Evolutionary conservation across 2,888 invertebrate species (phyloP), one percentile per base, ranked within the genome.

Genomic region (Temnothorax ravouxi): DNA sequence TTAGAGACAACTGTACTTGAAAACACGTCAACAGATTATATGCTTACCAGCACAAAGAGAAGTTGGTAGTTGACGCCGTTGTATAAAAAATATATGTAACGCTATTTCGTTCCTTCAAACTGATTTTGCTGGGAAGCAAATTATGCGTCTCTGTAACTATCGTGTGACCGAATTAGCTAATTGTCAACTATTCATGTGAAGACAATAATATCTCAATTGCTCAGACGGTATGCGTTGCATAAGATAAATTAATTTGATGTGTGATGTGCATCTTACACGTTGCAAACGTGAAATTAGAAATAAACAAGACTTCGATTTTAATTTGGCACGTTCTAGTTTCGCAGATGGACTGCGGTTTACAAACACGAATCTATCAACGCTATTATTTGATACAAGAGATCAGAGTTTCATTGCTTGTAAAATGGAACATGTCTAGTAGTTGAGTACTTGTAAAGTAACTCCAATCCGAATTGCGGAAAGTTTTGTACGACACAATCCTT

Each of bases 381-480:
- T n/a, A 56, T 34, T 11, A 47, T 8, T 72, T 47, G 38, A 59
- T 47, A 67, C 18, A 25, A 21, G 59, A 0, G 59, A 38, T 80
- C 59, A 71, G 21, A 59, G 21, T 6, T 79, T 29, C 41, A 52
- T 29, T 54, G 34, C 4, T 61, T 62, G 29, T 21, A 34, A 79
- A 79, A 79, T 71, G 5, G 34, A 59, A 59, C 56, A 56, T 79
- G 21, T 15, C 38, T 29, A 29, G 29, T 54, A 44, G 44, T 66
- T 38, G 50, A 66, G 21, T 38, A 29, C 9, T 50, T 29, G 29
- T 29, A 34, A 34, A 59, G 61, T 62, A 79, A 83, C 61, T 71
- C 11, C 62, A 47, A 61, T 66, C 62, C 29, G 15, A 59, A 82
- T 82, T 82, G 77, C 56, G 44, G 79, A 83, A 82, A 85, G 62